phyloP scores from a whole-genome alignment of 2,797 vertebrate species.

The Coranthus polyacanthus region DNA sequence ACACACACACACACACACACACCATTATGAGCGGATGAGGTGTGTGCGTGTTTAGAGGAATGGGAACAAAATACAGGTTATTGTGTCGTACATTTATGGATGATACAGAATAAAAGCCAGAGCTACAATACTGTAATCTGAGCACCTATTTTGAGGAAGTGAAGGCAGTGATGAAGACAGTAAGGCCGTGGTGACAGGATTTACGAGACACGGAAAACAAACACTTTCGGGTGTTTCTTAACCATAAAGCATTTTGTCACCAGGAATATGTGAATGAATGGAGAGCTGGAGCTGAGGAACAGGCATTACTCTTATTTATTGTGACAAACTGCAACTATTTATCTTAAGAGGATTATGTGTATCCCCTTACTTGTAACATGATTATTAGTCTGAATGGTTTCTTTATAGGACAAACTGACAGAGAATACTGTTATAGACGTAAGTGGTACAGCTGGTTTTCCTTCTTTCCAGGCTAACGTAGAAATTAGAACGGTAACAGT shows the following conservation, averaged over 20 bases:
- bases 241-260: neutral
- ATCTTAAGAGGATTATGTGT: constrained; percentile 1
- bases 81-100: neutral
- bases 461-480: too few species aligned
- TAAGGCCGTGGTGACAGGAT: neutral
- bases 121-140: constrained; percentile 24
- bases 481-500: too few species aligned
- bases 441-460: too few species aligned
- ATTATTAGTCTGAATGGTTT: neutral
- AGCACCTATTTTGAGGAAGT: constrained; percentile 39
- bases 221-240: neutral
- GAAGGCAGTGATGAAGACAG: constrained; percentile 24
- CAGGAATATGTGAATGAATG: neutral
- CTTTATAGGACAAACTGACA: constrained; percentile 1
- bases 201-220: constrained; percentile 8
- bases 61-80: neutral
- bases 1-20: neutral
- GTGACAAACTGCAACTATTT: constrained; percentile 9
- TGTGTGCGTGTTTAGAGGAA: too few species aligned
- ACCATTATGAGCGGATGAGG: neutral
- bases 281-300: too few species aligned
- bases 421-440: neutral
- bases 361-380: constrained; percentile 16
- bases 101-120: neutral
- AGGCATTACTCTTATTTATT: constrained; percentile 1